Base-by-base conservation (phyloP, 2,888 invertebrate genomes). In the Rhamnusium bicolor region DNA sequence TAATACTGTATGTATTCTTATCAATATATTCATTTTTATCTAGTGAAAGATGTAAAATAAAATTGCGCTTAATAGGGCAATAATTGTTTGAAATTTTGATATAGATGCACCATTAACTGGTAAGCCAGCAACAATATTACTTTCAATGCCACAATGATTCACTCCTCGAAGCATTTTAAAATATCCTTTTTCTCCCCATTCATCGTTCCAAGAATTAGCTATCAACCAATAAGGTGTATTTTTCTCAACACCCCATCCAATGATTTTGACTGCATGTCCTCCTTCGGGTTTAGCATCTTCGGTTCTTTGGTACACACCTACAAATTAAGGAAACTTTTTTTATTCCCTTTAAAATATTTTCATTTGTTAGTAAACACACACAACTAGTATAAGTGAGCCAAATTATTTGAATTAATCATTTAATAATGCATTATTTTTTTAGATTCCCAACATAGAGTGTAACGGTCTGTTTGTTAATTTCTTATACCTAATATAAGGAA, bases 191-290 rank as follows among this genome's bases (percentile, higher is more conserved):
- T 94, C 93, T 77, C 97, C 97, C 97, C 97, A 98, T 87, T 97
- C 97, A 0, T 91, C 90, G 89, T 98, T 97, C 97, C 97, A 98
- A 0, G 96, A 96, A 89, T 97, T 97, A 66, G 95, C 96, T 81
- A 96, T 92, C 21, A 96, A 90, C 97, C 97, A 97, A 87, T 96
- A 98, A 56, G 94, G 94, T 65, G 91, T 91, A 6, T 91, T 91
- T 40, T 40, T 66, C 76, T 95, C 94, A 0, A 91, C 92, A 51
- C 97, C 97, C 95, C 96, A 98, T 12, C 97, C 97, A 61, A 97
- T 87, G 63, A 97, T 93, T 84, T 94, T 94, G 68, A 97, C 92
- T 29, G 97, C 96, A 87, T 97, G 97, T 0, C 96, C 96, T 18
- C 96, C 97, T 27, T 96, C 97, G 2, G 96, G 89, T 46, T 88